These are phyloP conservation scores for Mesocricetus auratus DNA, from an alignment of 2,113 vertebrate species.

Conservation along the genomic window DNA sequence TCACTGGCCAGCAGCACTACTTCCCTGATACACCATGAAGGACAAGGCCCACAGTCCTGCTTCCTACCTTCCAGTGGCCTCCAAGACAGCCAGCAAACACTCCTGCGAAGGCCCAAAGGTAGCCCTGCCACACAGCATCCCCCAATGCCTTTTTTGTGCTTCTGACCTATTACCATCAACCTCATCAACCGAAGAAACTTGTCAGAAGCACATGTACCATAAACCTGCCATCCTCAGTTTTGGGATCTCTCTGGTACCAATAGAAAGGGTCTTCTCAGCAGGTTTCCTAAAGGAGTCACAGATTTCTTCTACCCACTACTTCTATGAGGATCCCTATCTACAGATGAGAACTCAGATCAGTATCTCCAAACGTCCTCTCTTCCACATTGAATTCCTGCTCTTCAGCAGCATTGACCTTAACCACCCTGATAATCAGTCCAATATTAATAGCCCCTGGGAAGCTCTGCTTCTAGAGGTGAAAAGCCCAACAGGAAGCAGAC, in stretches of 20 bases:
- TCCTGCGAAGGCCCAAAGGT: too few relatives aligned
- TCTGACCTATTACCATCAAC: not conserved
- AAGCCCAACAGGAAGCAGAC: not conserved
- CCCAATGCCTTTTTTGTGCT: not conserved
- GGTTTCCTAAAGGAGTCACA: not conserved
- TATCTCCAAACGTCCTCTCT: not conserved
- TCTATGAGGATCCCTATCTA: not conserved
- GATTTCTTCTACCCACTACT: not conserved
- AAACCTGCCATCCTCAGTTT: not conserved
- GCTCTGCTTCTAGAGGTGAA: not conserved
- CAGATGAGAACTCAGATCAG: not conserved
- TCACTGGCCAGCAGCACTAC: not conserved
- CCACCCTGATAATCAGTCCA: not conserved
- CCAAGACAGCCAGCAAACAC: not conserved
- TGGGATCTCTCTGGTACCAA: not conserved
- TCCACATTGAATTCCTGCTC: fast-evolving
- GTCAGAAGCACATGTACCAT: not conserved
- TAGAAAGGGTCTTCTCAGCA: not conserved
- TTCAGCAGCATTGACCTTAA: not conserved
- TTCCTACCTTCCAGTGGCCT: not conserved
- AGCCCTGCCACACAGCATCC: not conserved
- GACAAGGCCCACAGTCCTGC: not conserved
- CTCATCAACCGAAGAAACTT: not conserved
- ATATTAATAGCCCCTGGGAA: not conserved
- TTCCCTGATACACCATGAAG: not conserved